Evolutionary conservation across 2,888 invertebrate species (phyloP).

Genomic region (Aporophyla nigra): DNA sequence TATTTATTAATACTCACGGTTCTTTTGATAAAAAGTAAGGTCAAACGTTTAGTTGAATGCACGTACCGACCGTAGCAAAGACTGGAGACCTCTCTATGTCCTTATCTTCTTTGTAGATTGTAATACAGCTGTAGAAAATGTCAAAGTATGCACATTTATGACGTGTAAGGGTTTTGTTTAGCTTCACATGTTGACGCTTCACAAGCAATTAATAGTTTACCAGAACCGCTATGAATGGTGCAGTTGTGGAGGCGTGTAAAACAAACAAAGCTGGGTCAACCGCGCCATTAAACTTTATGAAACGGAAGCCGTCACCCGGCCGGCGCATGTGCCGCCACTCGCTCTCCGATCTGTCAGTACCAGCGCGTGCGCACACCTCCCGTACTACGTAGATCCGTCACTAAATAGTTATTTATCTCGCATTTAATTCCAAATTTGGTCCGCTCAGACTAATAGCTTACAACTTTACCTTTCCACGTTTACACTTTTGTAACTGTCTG

Average conservation of each 20-base stretch:
- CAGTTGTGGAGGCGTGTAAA: constrained; percentile 85
- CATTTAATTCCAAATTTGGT: constrained; percentile 63
- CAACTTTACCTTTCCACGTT: constrained; percentile 22
- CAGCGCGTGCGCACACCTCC: constrained; percentile 67
- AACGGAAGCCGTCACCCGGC: constrained; percentile 89
- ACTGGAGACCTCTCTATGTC: not conserved
- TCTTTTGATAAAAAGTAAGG: constrained; percentile 10
- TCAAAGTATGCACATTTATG: constrained; percentile 36
- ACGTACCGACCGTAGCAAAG: not conserved
- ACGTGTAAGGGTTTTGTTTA: constrained; percentile 48
- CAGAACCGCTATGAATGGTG: constrained; percentile 83
- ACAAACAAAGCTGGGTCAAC: constrained; percentile 90
- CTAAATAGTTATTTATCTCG: constrained; percentile 61
- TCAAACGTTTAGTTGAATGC: not conserved
- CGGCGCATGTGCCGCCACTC: constrained; percentile 83
- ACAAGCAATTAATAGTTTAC: constrained; percentile 86
- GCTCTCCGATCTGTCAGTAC: constrained; percentile 87
- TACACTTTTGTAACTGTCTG: constrained; percentile 28
- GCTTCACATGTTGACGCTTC: constrained; percentile 60
- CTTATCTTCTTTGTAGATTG: constrained; percentile 1
- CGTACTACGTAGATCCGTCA: constrained; percentile 62
- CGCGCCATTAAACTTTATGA: constrained; percentile 89
- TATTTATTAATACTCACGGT: not conserved
- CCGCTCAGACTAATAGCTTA: constrained; percentile 54
- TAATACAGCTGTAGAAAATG: constrained; percentile 2